Base-by-base conservation (phyloP, 1,140 invertebrate species). In the Oncopodura yosiiana region DNA sequence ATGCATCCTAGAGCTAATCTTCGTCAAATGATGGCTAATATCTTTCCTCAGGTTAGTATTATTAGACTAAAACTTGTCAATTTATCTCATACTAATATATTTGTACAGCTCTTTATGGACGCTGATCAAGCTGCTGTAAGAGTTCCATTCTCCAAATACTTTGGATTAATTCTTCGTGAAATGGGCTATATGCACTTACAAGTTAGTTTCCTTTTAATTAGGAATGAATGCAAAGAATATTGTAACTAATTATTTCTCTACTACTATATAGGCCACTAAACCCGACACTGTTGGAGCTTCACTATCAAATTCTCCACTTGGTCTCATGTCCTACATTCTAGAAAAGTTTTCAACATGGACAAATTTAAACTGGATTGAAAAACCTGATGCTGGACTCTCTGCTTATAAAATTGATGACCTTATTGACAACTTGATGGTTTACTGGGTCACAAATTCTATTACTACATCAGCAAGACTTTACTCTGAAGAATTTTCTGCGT, bases 101-200 rank as follows among this genome's bases (percentile, higher is more conserved):
- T n/a, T n/a, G n/a, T n/a, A n/a, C n/a, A n/a, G 2, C 19, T 27
- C 16, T 48, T 49, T 43, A 36, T 53, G 38, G 34, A 36, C 2
- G 21, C 34, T 2, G 19, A 44, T 1, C 50, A 58, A 32, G 38
- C 30, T 3, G 8, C 18, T 8, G 24, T 16, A 12, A 2, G 38
- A 8, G n/a, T 81, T 67, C 82, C 84, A 0, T 30, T 83, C 4
- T 67, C 65, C 0, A 56, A 77, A 12, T 55, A 75, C 1, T 74
- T 77, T 6, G 39, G 43, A 3, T 52, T 51, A 43, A 2, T 86
- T 0, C 9, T 88, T 0, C 72, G 79, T 62, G 87, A 92, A 69
- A 69, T 68, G 34, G 90, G 88, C 11, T 94, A 94, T 64, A 64
- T 86, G 21, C 70, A 70, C 45, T 61, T 76, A 14, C 74, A 77